Conservation (phyloP, 2,113 vertebrate genomes). For the Ellobius talpinus region DNA sequence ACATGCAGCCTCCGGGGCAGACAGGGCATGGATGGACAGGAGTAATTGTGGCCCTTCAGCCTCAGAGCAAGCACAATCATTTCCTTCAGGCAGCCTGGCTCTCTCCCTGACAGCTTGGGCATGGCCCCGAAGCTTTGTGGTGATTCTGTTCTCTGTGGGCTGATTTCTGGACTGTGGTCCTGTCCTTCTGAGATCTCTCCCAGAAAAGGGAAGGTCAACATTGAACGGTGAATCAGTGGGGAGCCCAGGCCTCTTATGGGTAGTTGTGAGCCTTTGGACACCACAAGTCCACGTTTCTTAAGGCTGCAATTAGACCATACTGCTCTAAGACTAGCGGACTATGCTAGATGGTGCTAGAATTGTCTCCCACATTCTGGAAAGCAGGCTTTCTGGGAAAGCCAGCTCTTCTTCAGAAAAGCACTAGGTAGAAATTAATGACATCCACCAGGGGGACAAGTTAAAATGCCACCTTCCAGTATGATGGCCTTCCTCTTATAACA, state of each 20-base stretch:
- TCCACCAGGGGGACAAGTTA: not conserved
- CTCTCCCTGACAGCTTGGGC: not conserved
- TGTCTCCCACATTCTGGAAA: constrained; percentile 29
- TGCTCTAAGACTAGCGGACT: not conserved
- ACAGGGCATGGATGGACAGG: not conserved
- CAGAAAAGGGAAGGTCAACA: not conserved
- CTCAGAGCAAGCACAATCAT: not conserved
- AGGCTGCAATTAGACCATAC: not conserved
- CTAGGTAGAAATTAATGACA: not conserved
- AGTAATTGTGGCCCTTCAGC: not conserved
- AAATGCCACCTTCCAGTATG: not conserved
- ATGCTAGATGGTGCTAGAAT: not conserved
- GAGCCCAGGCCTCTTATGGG: not conserved
- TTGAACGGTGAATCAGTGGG: not conserved
- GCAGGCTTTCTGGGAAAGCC: not conserved
- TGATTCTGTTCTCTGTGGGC: not conserved
- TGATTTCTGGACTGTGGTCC: not conserved
- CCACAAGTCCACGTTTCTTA: not conserved
- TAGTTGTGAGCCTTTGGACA: not conserved
- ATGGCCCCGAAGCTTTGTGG: not conserved
- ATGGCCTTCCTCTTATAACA: not conserved
- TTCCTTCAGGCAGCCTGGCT: not conserved
- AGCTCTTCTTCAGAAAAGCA: constrained; percentile 37
- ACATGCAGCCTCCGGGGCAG: not conserved
- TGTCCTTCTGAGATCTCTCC: not conserved